These are phyloP conservation scores for Melangyna quadrimaculata DNA, from an alignment of 2,888 invertebrate species.

Conservation along the genomic window DNA sequence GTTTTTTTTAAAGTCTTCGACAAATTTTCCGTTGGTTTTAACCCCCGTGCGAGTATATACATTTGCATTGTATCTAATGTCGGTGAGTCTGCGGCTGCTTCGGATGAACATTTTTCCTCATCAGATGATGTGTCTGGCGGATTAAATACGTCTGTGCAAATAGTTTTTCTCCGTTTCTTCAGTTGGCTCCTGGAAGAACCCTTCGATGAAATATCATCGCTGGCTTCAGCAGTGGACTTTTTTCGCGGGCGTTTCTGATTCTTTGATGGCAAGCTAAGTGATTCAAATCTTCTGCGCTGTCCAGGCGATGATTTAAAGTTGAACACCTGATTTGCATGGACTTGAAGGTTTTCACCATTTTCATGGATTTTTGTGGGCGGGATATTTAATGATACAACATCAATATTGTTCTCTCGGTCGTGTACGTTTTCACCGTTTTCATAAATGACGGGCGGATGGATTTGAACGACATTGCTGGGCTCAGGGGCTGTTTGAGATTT, in stretches of 20 bases:
- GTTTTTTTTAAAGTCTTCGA: background rate
- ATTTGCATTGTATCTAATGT: conserved; percentile 28
- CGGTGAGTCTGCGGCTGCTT: conserved; percentile 3
- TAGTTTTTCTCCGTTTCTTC: conserved; percentile 52
- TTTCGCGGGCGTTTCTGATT: conserved; percentile 16
- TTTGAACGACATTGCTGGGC: background rate
- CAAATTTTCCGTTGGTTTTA: background rate
- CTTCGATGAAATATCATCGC: background rate
- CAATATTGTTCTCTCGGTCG: background rate
- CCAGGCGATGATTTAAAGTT: background rate
- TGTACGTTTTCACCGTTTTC: background rate
- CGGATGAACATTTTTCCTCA: conserved; percentile 26
- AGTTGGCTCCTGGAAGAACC: background rate
- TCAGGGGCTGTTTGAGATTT: conserved; percentile 5
- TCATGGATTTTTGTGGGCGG: background rate
- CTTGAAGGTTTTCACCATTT: conserved; percentile 12
- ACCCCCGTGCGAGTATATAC: background rate
- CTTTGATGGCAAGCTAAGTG: conserved; percentile 8
- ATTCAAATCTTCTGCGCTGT: conserved; percentile 17
- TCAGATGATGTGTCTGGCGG: conserved; percentile 39
- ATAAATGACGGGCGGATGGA: background rate
- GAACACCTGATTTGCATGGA: background rate
- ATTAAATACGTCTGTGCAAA: conserved; percentile 31
- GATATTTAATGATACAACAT: background rate
- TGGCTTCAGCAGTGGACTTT: conserved; percentile 5